Evolutionary conservation across 1,140 invertebrate species (phyloP).

Genomic region (Neotoxoptera formosana): DNA sequence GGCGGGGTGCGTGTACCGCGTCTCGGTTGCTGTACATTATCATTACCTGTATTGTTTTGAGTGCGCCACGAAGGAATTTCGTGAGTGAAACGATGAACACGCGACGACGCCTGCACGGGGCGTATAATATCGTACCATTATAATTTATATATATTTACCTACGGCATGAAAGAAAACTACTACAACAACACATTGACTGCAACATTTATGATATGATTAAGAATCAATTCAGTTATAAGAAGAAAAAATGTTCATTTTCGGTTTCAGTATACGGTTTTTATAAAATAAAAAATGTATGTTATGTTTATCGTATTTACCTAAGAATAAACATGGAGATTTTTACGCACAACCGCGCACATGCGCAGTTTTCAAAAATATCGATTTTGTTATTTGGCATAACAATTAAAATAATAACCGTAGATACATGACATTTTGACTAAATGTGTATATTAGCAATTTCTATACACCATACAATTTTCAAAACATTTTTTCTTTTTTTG

Average conservation of each 20-base stretch:
- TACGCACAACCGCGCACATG: no score
- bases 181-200: not conserved
- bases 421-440: no score
- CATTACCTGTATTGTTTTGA: constrained; percentile 4
- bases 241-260: not conserved
- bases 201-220: not conserved
- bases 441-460: no score
- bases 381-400: no score
- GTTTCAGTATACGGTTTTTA: not conserved
- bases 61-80: not conserved
- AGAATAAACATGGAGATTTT: no score
- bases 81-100: not conserved
- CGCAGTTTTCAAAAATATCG: no score
- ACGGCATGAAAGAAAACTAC: not conserved
- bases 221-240: not conserved
- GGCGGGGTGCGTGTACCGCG: not conserved
- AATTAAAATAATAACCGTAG: no score
- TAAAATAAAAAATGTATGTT: no score
- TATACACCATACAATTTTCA: no score
- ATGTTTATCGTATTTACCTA: no score
- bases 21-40: not conserved
- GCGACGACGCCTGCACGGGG: not conserved
- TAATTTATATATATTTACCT: not conserved
- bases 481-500: no score
- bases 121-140: not conserved